Evolutionary conservation across 2,888 invertebrate species (phyloP), one percentile per base, ranked within the genome.

Genomic region (Micoletzkya japonica): DNA sequence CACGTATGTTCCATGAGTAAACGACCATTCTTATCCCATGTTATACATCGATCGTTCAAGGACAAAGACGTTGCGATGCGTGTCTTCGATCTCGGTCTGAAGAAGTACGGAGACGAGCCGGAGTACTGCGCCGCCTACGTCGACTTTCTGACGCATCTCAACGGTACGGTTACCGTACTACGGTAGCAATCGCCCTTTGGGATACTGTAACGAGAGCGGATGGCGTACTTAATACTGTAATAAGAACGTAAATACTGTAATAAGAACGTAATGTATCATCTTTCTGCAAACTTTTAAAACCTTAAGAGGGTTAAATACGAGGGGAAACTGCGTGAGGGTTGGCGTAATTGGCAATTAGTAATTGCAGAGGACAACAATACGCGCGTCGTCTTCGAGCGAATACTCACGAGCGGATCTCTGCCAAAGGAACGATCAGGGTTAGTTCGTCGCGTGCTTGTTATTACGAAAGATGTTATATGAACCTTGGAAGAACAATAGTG

Each of bases 341-440:
- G n/a, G n/a, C n/a, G n/a, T n/a, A n/a, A n/a, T n/a, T n/a, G n/a
- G n/a, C n/a, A n/a, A n/a, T n/a, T n/a, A n/a, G 28, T 20, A 60
- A 76, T 88, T 89, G 14, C 88, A 93, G 97, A 98, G 90, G 98
- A 99, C 86, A 99, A 99, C 87, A 98, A 99, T 87, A 99, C 98
- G 0, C 89, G 98, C 66, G 98, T 99, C n/a, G 88, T 99, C 54
- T 99, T 97, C 88, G 98, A 98, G 87, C 89, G 97, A 24, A 95
- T 98, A 1, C 89, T 98, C 0, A 94, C 95, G 0, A 94, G 95
- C 0, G 94, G 94, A 57, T 93, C 92, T 73, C 88, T 98, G 58
- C 91, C 93, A 20, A 91, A 93, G 0, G 94, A 95, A 85, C 92
- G 93, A 87, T 71, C 79, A 17, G 75, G 74, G 74, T 78, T n/a